phyloP scores from a whole-genome alignment of 2,113 vertebrate genomes.

The Asarcornis scutulata region DNA sequence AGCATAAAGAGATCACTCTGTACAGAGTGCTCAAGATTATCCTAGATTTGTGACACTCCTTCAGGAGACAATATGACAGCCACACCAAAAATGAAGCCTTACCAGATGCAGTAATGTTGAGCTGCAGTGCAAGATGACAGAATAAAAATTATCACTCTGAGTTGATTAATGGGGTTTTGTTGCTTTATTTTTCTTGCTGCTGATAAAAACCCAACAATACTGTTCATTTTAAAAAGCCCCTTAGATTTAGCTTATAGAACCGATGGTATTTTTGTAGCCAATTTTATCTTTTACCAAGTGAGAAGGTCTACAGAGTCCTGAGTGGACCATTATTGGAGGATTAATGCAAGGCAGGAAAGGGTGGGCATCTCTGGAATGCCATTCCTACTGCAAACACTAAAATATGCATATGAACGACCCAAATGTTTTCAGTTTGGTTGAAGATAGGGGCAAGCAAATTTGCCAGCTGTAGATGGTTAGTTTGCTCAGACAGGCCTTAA shows the following conservation, averaged over 20 bases:
- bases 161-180: background rate
- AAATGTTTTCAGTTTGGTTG: background rate
- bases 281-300: background rate
- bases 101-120: background rate
- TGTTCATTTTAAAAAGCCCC: background rate
- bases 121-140: background rate
- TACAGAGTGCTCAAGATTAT: background rate
- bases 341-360: background rate
- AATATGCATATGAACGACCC: background rate
- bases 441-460: background rate
- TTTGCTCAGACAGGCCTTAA: background rate
- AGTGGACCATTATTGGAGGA: background rate
- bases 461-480: background rate
- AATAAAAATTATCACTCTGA: background rate
- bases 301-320: background rate
- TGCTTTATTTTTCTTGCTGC: background rate
- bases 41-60: background rate
- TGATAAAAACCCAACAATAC: background rate
- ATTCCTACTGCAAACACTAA: background rate
- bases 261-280: background rate
- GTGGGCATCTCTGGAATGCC: background rate
- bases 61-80: background rate
- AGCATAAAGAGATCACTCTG: background rate
- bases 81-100: background rate
- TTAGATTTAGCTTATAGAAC: background rate